Evolutionary conservation across 2,113 vertebrate genomes (phyloP).

Genomic region (Malurus alboscapulatus): DNA sequence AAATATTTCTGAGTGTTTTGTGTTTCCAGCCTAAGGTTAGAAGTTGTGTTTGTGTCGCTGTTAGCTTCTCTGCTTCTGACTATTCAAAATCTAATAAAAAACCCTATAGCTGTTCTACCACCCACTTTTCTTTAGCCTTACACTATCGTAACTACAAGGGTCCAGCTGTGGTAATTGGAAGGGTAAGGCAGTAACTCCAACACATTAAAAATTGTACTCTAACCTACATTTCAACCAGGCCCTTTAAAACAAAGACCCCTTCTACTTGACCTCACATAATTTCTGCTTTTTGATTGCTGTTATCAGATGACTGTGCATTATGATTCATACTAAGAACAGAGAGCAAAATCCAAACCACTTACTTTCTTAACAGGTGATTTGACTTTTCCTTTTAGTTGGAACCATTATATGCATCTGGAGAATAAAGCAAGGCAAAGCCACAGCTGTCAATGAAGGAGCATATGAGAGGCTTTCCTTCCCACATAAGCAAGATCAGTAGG

Average conservation of each 20-base stretch:
- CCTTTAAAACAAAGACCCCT: neutral
- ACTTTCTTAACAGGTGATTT: constrained; percentile 49
- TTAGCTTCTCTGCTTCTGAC: neutral
- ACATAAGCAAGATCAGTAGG: constrained; percentile 51
- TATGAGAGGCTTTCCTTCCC: constrained; percentile 70
- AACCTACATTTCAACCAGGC: neutral
- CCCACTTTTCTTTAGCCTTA: neutral
- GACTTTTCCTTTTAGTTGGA: constrained; percentile 66
- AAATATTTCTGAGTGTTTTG: neutral
- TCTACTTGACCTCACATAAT: neutral
- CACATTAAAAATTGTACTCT: neutral
- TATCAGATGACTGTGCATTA: constrained; percentile 74
- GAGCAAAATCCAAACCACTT: neutral
- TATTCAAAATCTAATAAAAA: neutral
- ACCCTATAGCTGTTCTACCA: fast-evolving
- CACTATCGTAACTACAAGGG: neutral
- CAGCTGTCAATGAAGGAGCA: constrained; percentile 19
- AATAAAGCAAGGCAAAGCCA: constrained; percentile 55
- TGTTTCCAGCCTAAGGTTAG: neutral
- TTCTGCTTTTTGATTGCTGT: neutral
- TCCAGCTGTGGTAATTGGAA: neutral
- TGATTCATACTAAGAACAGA: constrained; percentile 3
- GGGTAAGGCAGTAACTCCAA: neutral
- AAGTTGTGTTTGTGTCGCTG: neutral
- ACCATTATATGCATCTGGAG: constrained; percentile 61